Conservation (phyloP, 2,797 vertebrate species). For the Trichosurus vulpecula region DNA sequence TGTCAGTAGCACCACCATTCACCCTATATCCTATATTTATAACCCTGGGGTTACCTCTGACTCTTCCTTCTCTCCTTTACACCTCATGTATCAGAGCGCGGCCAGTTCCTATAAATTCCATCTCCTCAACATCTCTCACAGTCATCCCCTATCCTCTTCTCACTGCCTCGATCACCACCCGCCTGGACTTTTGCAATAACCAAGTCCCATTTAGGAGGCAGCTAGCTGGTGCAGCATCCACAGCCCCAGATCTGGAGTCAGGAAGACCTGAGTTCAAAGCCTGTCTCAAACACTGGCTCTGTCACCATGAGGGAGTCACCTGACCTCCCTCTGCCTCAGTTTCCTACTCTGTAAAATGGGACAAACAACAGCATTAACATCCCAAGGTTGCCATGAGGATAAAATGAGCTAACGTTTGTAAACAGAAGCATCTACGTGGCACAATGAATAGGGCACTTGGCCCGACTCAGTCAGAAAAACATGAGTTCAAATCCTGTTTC, state of each 20-base stretch:
- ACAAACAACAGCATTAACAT: not conserved
- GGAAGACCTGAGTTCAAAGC: not conserved
- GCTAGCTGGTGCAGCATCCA: not conserved
- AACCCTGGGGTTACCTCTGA: not conserved
- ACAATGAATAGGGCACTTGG: not conserved
- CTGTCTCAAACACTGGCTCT: not conserved
- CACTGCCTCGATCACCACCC: not conserved
- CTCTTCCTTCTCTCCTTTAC: not conserved
- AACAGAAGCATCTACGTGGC: not conserved
- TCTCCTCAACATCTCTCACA: no score
- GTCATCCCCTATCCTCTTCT: not conserved
- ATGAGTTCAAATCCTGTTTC: not conserved
- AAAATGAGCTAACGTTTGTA: not conserved
- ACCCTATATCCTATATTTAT: no score
- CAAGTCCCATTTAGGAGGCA: not conserved
- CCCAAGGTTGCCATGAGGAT: not conserved
- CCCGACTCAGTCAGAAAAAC: not conserved
- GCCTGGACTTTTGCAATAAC: not conserved
- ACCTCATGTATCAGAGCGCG: not conserved
- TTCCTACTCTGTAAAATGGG: not conserved
- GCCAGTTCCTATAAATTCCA: not conserved
- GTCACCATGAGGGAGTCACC: not conserved
- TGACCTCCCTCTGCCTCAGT: not conserved
- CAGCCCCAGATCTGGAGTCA: not conserved
- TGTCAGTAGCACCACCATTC: not conserved